Evolutionary conservation across 1,140 invertebrate genomes (phyloP), one percentile per base, ranked within the genome.

Genomic region (Vollenhovia emeryi): DNA sequence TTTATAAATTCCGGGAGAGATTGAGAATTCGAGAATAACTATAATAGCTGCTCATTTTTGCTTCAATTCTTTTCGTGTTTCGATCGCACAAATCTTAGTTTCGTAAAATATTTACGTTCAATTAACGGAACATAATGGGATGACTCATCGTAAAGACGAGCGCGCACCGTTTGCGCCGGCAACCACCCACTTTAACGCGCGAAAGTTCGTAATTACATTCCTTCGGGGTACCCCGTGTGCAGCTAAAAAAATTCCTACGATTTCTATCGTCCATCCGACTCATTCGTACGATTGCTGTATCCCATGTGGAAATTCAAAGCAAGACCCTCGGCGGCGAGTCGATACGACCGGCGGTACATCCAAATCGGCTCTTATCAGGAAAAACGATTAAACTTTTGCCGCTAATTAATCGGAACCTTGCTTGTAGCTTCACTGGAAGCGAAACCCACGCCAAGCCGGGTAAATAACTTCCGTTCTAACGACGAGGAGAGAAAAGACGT

Each of bases 391-490:
- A 80, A 45, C 57, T 57, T 74, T 48, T 33, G 45, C 36, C 48
- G 36, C 78, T 88, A 88, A 88, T 89, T 89, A 89, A 88, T 86
- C 40, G 48, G 13, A 59, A 21, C 9, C 30, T 21, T 21, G 15
- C 24, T 48, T 7, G 36, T 45, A 82, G n/a, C 62, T 45, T 59
- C 1, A n/a, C 27, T 33, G 50, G 40, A 36, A 57, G 50, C 11
- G 3, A 30, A 71, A 57, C 33, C 21, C 6, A 8, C 11, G 36
- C 7, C 50, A 57, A 36, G 1, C 40, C 30, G 62, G 5, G 30
- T 55, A 50, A 76, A 84, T 68, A 68, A 24, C 52, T 60, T 64
- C 15, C 27, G n/a, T 18, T 43, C 43, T 30, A 40, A 68, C 45
- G 50, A 43, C 21, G 69, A 45, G 48, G 40, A 60, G 30, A 40